These are phyloP conservation scores for Clivina fossor DNA, from an alignment of 2,888 invertebrate species.

Conservation along the genomic window DNA sequence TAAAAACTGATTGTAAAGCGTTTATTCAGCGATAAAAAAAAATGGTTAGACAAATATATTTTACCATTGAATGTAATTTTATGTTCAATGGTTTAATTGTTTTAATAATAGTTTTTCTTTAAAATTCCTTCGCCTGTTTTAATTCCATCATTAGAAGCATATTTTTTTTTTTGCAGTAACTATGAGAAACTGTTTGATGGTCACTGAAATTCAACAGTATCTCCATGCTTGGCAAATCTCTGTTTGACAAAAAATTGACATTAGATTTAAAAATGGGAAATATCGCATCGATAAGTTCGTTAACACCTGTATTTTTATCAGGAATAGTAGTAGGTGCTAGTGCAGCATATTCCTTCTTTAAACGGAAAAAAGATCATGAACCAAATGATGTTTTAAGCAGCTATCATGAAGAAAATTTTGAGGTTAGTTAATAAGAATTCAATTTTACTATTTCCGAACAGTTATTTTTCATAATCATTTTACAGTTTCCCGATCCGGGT, in stretches of 20 bases:
- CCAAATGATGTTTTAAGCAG: slow-evolving; percentile 20
- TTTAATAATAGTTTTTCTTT: slow-evolving; percentile 18
- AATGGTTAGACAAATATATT: slow-evolving; percentile 33
- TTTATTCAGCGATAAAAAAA: slow-evolving; percentile 27
- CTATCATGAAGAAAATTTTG: slow-evolving; percentile 28
- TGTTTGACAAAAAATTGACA: slow-evolving; percentile 19
- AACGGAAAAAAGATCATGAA: slow-evolving; percentile 27
- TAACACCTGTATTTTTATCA: slow-evolving; percentile 46
- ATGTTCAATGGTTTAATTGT: slow-evolving; percentile 31
- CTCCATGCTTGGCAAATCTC: slow-evolving; percentile 21
- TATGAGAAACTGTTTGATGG: neutral
- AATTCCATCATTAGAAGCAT: neutral
- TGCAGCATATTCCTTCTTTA: slow-evolving; percentile 45
- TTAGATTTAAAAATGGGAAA: slow-evolving; percentile 43
- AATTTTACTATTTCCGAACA: neutral
- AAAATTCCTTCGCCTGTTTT: slow-evolving; percentile 1
- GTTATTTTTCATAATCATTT: slow-evolving; percentile 26
- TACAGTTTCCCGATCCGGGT: slow-evolving; percentile 47
- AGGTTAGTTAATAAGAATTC: slow-evolving; percentile 17
- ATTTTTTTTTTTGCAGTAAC: neutral
- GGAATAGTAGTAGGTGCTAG: slow-evolving; percentile 48
- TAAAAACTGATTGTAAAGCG: slow-evolving; percentile 25
- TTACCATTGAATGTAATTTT: slow-evolving; percentile 30
- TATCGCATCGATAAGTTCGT: slow-evolving; percentile 45
- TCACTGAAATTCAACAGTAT: slow-evolving; percentile 9